Base-by-base conservation (phyloP, 2,797 vertebrate genomes). In the Aplochiton taeniatus region DNA sequence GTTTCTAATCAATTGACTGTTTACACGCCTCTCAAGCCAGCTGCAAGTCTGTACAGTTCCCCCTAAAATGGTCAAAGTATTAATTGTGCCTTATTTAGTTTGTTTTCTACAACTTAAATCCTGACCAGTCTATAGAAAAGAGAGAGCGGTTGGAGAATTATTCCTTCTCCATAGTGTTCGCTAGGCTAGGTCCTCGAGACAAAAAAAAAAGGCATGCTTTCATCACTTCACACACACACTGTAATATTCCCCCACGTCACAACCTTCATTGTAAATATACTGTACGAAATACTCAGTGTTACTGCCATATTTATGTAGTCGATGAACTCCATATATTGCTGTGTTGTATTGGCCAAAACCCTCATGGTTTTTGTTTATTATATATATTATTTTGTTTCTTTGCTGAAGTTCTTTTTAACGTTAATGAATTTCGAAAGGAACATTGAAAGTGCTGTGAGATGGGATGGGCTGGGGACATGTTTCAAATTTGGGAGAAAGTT, bases 21-120 rank as follows among this genome's bases (percentile, higher is more conserved):
- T 94, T 89, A 85, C 91, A 90, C 87, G 79, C 75, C 78, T 87
- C 86, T 88, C 77, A 77, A 81, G 88, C 70, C 87, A 83, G 89
- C 90, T 90, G 91, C 83, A 91, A 91, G 86, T 89, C 90, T 92
- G 89, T 92, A 89, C 88, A 72, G 17, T 70, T 59, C 82, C 85
- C n/a, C 81, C 80, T 59, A 82, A 90, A 91, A 92, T 81, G 85
- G 89, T 90, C 89, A 87, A 89, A 91, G 90, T 94, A 93, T 96
- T 96, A 94, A 94, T 95, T 91, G 97, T 99, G 97, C 97, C 97
- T 99, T 99, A 98, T 96, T 97, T 97, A 80, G 88, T 91, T 94
- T 92, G 86, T 88, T 71, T 85, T 84, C 78, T 87, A 83, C 79
- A 63, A 68, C 69, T 55, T 83, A 92, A 90, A 90, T 94, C 92